phyloP scores from a whole-genome alignment of 2,113 vertebrate species.

The Neopipo cinnamomea region DNA sequence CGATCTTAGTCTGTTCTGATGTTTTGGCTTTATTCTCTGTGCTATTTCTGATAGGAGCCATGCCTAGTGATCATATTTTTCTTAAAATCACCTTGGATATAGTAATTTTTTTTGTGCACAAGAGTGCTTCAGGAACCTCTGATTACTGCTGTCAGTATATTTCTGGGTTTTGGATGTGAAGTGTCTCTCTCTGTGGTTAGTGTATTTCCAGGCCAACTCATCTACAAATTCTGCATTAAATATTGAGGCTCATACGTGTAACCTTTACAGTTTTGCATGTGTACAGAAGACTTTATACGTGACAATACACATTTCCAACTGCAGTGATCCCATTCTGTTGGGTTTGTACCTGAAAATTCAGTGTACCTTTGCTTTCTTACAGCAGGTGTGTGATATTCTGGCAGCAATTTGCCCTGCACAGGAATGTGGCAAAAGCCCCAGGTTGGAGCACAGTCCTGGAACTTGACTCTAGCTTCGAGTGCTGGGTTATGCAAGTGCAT shows the following conservation, averaged over 20 bases:
- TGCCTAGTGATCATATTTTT: background rate
- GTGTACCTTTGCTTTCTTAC: background rate
- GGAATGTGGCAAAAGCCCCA: background rate
- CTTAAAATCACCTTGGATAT: background rate
- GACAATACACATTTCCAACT: background rate
- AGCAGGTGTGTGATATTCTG: background rate
- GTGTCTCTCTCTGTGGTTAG: background rate
- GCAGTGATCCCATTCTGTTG: background rate
- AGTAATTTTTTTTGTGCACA: background rate
- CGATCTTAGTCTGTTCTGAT: background rate
- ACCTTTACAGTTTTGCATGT: background rate
- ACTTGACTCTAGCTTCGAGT: background rate
- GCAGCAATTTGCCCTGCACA: background rate
- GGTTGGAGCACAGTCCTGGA: background rate
- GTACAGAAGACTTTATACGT: background rate
- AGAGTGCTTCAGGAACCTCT: background rate
- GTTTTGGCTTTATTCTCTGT: background rate
- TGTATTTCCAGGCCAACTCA: background rate
- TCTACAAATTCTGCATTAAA: background rate
- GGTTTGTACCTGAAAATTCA: background rate
- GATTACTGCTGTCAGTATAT: background rate
- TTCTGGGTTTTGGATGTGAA: background rate
- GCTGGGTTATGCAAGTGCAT: background rate
- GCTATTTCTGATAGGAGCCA: background rate
- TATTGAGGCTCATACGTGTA: background rate